Conservation (phyloP, 2,888 invertebrate species). For the Phortica magna region DNA sequence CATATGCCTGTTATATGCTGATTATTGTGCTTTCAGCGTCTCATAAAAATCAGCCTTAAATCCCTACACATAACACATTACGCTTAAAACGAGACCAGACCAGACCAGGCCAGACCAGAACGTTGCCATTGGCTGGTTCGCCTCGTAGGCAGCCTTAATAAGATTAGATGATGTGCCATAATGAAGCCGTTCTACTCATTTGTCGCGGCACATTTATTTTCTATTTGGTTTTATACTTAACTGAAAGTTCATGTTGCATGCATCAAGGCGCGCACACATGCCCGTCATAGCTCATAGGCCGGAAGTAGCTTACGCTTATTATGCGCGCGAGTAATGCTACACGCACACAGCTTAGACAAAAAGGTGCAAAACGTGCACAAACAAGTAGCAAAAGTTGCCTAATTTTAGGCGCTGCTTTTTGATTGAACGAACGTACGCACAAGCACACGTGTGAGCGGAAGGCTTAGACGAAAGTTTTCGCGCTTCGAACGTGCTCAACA, state of each 20-base stretch:
- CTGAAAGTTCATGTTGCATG: slow-evolving; percentile 32
- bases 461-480: slow-evolving; percentile 35
- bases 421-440: background rate
- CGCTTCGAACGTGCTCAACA: slow-evolving; percentile 49
- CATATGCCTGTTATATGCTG: slow-evolving; percentile 57
- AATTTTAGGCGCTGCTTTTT: slow-evolving; percentile 52
- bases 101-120: slow-evolving; percentile 46
- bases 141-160: slow-evolving; percentile 48
- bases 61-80: slow-evolving; percentile 43
- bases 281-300: slow-evolving; percentile 20
- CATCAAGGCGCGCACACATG: slow-evolving; percentile 23
- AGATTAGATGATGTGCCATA: slow-evolving; percentile 69
- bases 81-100: slow-evolving; percentile 42
- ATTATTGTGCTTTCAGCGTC: slow-evolving; percentile 63
- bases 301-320: slow-evolving; percentile 53
- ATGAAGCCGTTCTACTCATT: slow-evolving; percentile 59
- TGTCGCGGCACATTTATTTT: slow-evolving; percentile 43
- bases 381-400: slow-evolving; percentile 49
- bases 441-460: background rate
- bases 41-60: slow-evolving; percentile 65
- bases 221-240: slow-evolving; percentile 28
- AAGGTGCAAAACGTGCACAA: slow-evolving; percentile 51
- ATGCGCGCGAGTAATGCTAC: slow-evolving; percentile 61
- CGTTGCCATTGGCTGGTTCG: background rate
- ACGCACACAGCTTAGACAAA: slow-evolving; percentile 27